These are phyloP conservation scores for Cirrhinus molitorella DNA, from an alignment of 2,797 vertebrate genomes.

Conservation along the genomic window DNA sequence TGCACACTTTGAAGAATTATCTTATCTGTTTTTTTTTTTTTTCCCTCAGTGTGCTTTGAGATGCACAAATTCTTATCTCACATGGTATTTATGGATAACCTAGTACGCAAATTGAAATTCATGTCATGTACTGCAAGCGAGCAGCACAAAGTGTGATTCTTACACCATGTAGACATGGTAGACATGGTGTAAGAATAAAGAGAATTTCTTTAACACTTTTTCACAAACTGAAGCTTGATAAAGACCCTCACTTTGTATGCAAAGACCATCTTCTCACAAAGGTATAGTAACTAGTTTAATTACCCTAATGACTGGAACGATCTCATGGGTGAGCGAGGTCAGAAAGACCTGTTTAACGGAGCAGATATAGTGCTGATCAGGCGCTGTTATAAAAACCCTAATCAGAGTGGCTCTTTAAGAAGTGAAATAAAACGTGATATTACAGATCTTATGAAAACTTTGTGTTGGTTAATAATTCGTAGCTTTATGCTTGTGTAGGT, in stretches of 20 bases:
- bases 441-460: slow-evolving; percentile 42
- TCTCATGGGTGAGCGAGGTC: slow-evolving; percentile 52
- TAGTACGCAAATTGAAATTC: not conserved
- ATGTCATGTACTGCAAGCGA: not conserved
- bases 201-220: not conserved
- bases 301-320: slow-evolving; percentile 44
- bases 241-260: slow-evolving; percentile 37
- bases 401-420: slow-evolving; percentile 22
- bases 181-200: not conserved
- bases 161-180: no score
- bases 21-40: not conserved
- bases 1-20: not conserved
- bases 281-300: slow-evolving; percentile 53
- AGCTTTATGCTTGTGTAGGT: not conserved
- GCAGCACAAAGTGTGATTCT: not conserved
- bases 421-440: slow-evolving; percentile 33
- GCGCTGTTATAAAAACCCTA: slow-evolving; percentile 35
- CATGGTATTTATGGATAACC: not conserved
- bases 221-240: slow-evolving; percentile 16
- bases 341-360: slow-evolving; percentile 48
- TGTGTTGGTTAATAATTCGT: slow-evolving; percentile 40
- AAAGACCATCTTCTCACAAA: slow-evolving; percentile 43
- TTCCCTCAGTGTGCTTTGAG: not conserved
- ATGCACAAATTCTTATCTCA: not conserved
- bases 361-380: slow-evolving; percentile 50